These are phyloP conservation scores for Eleutherodactylus coqui DNA, from an alignment of 2,797 vertebrate genomes.

Conservation along the genomic window DNA sequence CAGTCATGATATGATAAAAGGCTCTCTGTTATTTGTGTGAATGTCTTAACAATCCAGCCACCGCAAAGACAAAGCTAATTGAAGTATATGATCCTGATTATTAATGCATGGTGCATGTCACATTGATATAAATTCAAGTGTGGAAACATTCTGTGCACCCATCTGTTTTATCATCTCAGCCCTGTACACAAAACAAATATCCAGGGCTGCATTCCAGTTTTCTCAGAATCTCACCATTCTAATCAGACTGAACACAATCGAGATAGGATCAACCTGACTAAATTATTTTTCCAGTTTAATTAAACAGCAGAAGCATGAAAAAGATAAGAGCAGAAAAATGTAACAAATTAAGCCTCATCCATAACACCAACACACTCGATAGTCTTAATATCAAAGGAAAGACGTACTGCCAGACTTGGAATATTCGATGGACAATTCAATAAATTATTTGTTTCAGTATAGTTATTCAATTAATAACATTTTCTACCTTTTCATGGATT, in stretches of 20 bases:
- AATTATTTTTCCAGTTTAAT: constrained; percentile 50
- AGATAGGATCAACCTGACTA: constrained; percentile 37
- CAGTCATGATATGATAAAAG: constrained; percentile 34
- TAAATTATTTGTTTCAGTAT: constrained; percentile 21
- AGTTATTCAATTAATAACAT: not conserved
- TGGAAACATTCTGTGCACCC: constrained; percentile 60
- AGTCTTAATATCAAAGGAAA: not conserved
- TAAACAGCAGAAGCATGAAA: constrained; percentile 43
- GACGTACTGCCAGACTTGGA: not conserved
- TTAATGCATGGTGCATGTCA: constrained; percentile 61
- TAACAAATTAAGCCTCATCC: not conserved
- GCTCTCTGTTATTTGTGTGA: constrained; percentile 23
- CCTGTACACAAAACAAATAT: constrained; percentile 55
- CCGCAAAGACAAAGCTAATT: constrained; percentile 43
- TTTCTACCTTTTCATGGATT: not conserved
- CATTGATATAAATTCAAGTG: constrained; percentile 61
- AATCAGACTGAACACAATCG: constrained; percentile 28
- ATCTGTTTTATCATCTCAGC: constrained; percentile 56
- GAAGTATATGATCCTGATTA: constrained; percentile 62
- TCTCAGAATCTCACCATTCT: constrained; percentile 22
- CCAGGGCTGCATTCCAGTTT: constrained; percentile 53
- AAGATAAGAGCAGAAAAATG: constrained; percentile 4
- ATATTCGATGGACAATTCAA: not conserved
- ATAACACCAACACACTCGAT: not conserved
- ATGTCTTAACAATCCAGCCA: constrained; percentile 29